Evolutionary conservation across 1,140 invertebrate genomes (phyloP).

Genomic region (Plutomurus gul): DNA sequence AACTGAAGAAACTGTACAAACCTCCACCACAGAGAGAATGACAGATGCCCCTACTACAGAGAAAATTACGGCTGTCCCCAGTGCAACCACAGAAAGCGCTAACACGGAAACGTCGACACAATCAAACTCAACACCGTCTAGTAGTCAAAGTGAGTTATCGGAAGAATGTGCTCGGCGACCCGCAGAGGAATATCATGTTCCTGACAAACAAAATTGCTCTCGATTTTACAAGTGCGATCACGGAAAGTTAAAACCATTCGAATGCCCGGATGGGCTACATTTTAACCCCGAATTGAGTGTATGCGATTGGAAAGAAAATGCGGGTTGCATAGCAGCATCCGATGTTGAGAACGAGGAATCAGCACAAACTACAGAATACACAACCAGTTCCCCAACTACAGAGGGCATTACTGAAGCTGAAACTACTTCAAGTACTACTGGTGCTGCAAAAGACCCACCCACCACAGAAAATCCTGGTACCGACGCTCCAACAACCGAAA

Average conservation of each 20-base stretch:
- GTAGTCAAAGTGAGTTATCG: not conserved
- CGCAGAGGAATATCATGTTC: not conserved
- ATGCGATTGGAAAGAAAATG: conserved; percentile 9
- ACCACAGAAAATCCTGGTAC: too few relatives aligned
- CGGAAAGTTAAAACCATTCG: not conserved
- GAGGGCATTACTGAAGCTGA: not conserved
- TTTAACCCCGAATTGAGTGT: not conserved
- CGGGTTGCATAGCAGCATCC: not conserved
- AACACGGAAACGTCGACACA: not conserved
- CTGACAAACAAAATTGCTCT: not conserved
- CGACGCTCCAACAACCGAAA: not conserved
- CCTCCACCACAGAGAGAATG: not conserved
- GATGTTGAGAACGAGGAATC: not conserved
- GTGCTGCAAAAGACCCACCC: too few relatives aligned
- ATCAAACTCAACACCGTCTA: not conserved
- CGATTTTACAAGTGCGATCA: conserved; percentile 27
- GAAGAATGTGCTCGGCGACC: not conserved
- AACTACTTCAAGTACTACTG: not conserved
- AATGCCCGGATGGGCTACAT: conserved; percentile 23
- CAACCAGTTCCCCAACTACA: not conserved
- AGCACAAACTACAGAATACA: not conserved
- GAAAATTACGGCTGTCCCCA: not conserved
- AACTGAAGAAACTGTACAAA: not conserved
- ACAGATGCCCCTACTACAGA: not conserved
- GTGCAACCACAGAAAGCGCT: not conserved